Evolutionary conservation across 2,797 vertebrate genomes (phyloP).

Genomic region (Pyrocephalus nanus): DNA sequence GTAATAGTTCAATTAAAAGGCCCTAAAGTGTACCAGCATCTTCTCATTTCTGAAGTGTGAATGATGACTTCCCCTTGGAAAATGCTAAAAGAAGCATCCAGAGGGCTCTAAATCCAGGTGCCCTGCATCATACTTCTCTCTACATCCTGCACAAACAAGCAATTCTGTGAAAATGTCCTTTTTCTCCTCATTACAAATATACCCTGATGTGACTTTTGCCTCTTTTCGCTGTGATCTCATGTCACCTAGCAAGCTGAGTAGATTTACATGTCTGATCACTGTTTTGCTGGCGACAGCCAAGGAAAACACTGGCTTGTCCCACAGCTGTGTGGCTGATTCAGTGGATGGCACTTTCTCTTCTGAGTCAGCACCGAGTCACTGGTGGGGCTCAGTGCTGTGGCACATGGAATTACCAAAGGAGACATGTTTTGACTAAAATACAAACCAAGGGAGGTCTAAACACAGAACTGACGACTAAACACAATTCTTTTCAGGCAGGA

Average conservation of each 20-base stretch:
- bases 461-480: not conserved
- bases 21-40: not conserved
- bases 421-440: not conserved
- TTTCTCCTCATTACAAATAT: not conserved
- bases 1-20: not conserved
- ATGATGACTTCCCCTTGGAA: not conserved
- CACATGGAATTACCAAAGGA: not conserved
- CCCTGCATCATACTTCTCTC: not conserved
- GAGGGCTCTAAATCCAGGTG: not conserved
- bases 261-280: not conserved
- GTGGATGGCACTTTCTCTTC: not conserved
- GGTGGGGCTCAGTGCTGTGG: not conserved
- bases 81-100: not conserved
- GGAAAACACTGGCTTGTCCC: not conserved
- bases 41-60: not conserved
- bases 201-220: not conserved
- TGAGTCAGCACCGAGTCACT: slow-evolving; percentile 41
- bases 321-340: not conserved
- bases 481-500: not conserved
- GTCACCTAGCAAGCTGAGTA: not conserved
- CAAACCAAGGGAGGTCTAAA: not conserved
- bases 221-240: not conserved
- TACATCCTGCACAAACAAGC: not conserved
- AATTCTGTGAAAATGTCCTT: not conserved
- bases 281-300: not conserved